Conservation (phyloP, 2,113 vertebrate genomes). For the Elgaria multicarinata region DNA sequence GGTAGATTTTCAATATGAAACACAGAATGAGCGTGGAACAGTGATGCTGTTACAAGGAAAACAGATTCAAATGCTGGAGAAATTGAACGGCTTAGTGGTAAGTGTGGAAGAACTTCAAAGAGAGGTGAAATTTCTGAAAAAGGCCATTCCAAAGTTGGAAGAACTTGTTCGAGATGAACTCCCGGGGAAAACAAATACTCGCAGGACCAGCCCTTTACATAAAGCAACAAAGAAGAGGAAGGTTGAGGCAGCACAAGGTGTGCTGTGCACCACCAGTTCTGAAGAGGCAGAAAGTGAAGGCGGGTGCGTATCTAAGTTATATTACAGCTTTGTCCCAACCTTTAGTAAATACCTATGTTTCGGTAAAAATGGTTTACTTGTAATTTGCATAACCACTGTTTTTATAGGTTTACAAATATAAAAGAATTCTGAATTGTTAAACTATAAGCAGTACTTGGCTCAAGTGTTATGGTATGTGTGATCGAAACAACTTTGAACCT, state of each 20-base stretch:
- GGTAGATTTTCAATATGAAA: slow-evolving; percentile 53
- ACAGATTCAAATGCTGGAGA: slow-evolving; percentile 89
- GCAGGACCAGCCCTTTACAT: slow-evolving; percentile 79
- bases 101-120: slow-evolving; percentile 91
- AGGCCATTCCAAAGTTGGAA: slow-evolving; percentile 85
- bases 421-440: accelerated
- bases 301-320: slow-evolving; percentile 84
- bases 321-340: not conserved
- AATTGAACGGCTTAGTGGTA: slow-evolving; percentile 84
- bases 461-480: not conserved
- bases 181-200: slow-evolving; percentile 68
- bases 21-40: slow-evolving; percentile 45
- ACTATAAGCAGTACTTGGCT: not conserved
- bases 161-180: slow-evolving; percentile 86
- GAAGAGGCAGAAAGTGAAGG: slow-evolving; percentile 97
- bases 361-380: not conserved
- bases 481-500: not conserved
- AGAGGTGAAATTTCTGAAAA: slow-evolving; percentile 89
- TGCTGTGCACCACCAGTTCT: slow-evolving; percentile 84
- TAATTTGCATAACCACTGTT: not conserved
- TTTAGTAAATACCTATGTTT: not conserved
- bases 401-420: not conserved
- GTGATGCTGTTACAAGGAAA: slow-evolving; percentile 68
- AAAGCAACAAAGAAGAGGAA: slow-evolving; percentile 82
- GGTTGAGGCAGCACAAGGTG: slow-evolving; percentile 55